phyloP scores from a whole-genome alignment of 2,113 vertebrate species.

The Rhineura floridana region DNA sequence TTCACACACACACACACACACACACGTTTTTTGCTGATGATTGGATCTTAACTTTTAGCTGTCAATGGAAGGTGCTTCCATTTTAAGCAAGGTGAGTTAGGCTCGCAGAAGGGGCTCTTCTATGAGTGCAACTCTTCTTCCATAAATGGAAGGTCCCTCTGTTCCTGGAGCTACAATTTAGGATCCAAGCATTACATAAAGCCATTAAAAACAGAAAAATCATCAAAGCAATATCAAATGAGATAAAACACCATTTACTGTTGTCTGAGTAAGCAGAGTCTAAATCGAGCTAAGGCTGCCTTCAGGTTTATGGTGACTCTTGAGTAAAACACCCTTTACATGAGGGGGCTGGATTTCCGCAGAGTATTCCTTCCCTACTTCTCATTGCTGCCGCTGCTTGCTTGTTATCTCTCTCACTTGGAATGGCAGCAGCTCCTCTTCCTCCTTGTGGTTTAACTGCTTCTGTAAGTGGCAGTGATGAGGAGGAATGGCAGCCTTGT shows the following conservation, averaged over 20 bases:
- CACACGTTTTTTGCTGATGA: too few species aligned
- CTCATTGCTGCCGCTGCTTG: too few species aligned
- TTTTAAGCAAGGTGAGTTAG: background rate
- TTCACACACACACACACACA: too few species aligned
- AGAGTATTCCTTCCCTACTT: background rate
- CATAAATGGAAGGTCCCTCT: background rate
- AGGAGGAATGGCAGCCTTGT: background rate
- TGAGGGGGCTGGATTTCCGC: background rate
- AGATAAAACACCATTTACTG: background rate
- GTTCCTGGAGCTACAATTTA: background rate
- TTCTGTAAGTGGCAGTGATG: background rate
- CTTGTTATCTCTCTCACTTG: background rate
- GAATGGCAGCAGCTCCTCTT: background rate
- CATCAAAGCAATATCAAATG: background rate
- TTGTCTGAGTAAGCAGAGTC: background rate
- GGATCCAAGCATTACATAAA: background rate
- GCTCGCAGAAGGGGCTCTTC: background rate
- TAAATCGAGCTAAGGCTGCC: too few species aligned
- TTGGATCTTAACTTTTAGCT: background rate
- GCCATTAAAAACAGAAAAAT: background rate
- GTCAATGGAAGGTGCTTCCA: background rate
- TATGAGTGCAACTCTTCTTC: background rate
- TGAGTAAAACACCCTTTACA: background rate
- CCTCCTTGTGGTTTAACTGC: too few species aligned
- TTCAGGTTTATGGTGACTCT: background rate